phyloP scores from a whole-genome alignment of 1,140 invertebrate genomes.

The Pseudomyrmex sp. region DNA sequence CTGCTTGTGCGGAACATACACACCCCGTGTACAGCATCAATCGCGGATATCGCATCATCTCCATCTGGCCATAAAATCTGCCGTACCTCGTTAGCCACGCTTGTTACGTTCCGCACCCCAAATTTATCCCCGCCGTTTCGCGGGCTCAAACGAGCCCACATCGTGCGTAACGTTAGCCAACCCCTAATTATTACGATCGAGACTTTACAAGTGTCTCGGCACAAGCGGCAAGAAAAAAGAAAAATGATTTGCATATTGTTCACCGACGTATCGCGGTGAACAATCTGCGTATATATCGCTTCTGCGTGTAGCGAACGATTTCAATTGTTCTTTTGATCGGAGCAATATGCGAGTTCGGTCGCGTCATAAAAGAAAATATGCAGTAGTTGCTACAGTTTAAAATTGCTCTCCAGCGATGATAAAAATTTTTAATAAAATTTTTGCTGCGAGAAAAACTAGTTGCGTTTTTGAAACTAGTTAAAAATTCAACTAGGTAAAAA shows the following conservation, averaged over 20 bases:
- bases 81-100: conserved; percentile 83
- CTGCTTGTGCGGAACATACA: conserved; percentile 41
- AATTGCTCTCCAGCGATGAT: no score
- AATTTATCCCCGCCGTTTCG: conserved; percentile 64
- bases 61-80: conserved; percentile 84
- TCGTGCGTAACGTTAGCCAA: conserved; percentile 60
- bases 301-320: neutral
- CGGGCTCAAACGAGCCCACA: conserved; percentile 52
- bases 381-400: no score
- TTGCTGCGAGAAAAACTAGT: no score
- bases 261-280: neutral
- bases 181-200: conserved; percentile 80
- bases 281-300: neutral
- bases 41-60: conserved; percentile 82
- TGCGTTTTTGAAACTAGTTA: no score
- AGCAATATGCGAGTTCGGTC: neutral
- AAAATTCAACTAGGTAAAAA: no score
- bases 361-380: neutral
- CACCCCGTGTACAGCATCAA: conserved; percentile 75
- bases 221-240: conserved; percentile 28
- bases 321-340: neutral
- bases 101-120: conserved; percentile 80
- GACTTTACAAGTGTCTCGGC: conserved; percentile 75
- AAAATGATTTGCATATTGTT: conserved; percentile 26
- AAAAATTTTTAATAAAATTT: no score